Base-by-base conservation (phyloP, 1,140 invertebrate genomes). In the Agraylea sexmaculata region DNA sequence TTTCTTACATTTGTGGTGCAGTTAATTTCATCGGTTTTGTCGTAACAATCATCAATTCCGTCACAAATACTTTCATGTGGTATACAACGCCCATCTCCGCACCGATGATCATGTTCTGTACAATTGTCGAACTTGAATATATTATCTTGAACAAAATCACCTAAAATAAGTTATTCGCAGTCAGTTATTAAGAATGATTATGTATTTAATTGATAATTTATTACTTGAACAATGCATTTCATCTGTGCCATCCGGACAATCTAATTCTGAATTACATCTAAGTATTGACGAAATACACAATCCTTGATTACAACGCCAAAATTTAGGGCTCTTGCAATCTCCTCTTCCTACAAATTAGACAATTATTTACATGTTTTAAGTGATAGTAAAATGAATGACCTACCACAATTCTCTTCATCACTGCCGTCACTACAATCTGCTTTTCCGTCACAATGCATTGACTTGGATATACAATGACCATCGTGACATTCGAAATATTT, bases 11-110 rank as follows among this genome's bases (percentile, higher is more conserved):
- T 2, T 1, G 15, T 12, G 4, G 50, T 54, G 33, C 63, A 66
- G 43, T 58, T 53, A 1, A 33, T 10, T 33, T 65, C 63, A 37
- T 66, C 58, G 42, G 51, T 55, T 1, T 57, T 62, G 45, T 78
- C 75, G 0, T 60, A 50, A 41, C 82, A 85, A 44, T 87, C 80
- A 1, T 58, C 52, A 23, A 80, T 74, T 0, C 76, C 75, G 58
- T 88, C 83, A 60, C 85, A 88, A 0, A 79, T 62, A 74, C 73
- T 80, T 1, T 62, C 53, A 22, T 61, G 58, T 0, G 77, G 71
- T 31, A 92, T 83, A 54, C 88, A 94, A 1, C 62, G 60, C 0
- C 70, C 64, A 3, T 65, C 57, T 3, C 4, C 22, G 42, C 64
- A 66, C 4, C 54, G 37, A 44, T 53, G 64, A 37, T 62, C 54